Evolutionary conservation across 2,797 vertebrate species (phyloP).

Genomic region (Capromys pilorides): DNA sequence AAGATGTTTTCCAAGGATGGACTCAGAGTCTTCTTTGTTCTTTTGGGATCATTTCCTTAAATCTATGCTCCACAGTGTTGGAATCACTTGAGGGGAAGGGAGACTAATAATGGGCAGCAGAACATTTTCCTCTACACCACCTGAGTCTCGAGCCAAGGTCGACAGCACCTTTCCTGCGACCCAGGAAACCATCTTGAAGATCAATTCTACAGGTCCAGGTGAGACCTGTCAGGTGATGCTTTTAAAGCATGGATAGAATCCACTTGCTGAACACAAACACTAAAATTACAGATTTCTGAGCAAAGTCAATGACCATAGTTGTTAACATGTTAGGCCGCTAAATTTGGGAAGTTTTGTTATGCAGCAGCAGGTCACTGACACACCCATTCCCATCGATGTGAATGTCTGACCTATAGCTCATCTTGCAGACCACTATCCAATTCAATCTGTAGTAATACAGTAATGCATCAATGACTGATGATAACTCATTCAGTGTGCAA

Average conservation of each 20-base stretch:
- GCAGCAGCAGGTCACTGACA: background rate
- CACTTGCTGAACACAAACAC: background rate
- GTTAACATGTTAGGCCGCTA: background rate
- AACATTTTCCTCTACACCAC: background rate
- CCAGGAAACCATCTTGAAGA: background rate
- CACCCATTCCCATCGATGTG: background rate
- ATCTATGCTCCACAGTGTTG: background rate
- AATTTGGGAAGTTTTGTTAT: background rate
- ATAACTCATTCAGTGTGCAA: background rate
- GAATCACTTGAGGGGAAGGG: accelerated
- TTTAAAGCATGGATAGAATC: background rate
- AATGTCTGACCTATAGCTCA: background rate
- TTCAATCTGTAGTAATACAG: background rate
- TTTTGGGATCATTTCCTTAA: background rate
- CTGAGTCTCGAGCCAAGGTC: background rate
- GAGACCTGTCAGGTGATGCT: background rate
- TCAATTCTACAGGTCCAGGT: background rate
- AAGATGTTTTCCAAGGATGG: background rate
- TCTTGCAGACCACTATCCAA: background rate
- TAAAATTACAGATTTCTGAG: conserved; percentile 9
- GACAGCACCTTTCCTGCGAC: background rate
- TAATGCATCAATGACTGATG: background rate
- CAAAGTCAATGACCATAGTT: background rate
- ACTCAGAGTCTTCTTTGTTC: background rate
- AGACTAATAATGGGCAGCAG: background rate